phyloP scores from a whole-genome alignment of 2,113 vertebrate genomes.

The Lophotis ruficrista region DNA sequence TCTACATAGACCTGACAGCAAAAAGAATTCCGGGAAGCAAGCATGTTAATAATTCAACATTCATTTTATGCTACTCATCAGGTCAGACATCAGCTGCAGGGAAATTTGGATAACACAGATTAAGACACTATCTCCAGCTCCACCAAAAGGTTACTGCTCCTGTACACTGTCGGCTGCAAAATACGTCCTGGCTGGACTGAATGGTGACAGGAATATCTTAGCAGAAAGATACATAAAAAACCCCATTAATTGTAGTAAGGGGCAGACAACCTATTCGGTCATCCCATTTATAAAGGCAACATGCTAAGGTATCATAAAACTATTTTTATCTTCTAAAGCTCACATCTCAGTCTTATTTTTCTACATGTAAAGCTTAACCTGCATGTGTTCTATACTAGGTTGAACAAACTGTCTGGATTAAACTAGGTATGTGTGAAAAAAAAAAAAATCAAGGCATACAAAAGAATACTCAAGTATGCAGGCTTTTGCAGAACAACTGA shows the following conservation, averaged over 20 bases:
- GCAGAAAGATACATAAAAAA: not conserved
- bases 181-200: not conserved
- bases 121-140: not conserved
- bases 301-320: not conserved
- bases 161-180: not conserved
- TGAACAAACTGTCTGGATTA: not conserved
- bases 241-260: not conserved
- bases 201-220: not conserved
- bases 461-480: not conserved
- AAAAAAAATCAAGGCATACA: not conserved
- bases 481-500: not conserved
- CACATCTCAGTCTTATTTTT: not conserved
- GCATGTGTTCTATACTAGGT: not conserved
- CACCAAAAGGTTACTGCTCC: not conserved
- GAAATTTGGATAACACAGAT: not conserved
- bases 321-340: not conserved
- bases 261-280: not conserved
- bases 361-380: not conserved
- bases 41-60: conserved; percentile 48
- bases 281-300: not conserved
- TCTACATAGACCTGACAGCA: not conserved
- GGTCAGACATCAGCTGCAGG: conserved; percentile 10
- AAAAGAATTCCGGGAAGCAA: not conserved
- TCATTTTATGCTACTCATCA: not conserved
- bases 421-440: not conserved